Evolutionary conservation across 2,797 vertebrate genomes (phyloP).

Genomic region (Rhincodon typus): DNA sequence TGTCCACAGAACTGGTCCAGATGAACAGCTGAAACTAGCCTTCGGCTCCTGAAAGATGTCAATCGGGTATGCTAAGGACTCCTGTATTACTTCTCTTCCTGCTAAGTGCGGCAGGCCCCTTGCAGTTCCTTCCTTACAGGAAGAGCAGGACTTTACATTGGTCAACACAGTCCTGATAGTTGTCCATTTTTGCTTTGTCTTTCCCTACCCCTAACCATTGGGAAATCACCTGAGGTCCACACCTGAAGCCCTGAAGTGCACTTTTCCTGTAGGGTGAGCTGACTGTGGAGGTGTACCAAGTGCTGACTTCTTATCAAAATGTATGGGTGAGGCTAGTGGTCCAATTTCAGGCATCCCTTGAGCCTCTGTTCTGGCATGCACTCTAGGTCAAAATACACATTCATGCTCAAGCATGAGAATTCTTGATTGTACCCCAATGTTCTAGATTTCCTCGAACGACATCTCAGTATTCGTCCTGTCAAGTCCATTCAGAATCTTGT

Average conservation of each 20-base stretch:
- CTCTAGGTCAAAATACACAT: neutral
- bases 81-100: too few species aligned
- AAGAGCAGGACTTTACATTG: too few species aligned
- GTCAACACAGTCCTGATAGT: too few species aligned
- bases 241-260: neutral
- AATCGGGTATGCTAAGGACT: too few species aligned
- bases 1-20: too few species aligned
- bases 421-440: neutral
- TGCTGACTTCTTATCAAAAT: neutral
- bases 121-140: too few species aligned
- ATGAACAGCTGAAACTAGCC: too few species aligned
- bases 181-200: neutral
- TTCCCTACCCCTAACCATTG: too few species aligned
- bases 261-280: too few species aligned
- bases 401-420: too few species aligned
- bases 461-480: neutral
- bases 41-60: too few species aligned
- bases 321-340: neutral
- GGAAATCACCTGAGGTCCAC: neutral
- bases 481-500: neutral
- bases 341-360: neutral
- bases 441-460: neutral
- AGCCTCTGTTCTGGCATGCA: neutral
- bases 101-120: too few species aligned
- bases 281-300: neutral